Percentiles rank a stretch among this genome's conserved stretches.
These are phyloP conservation scores for Artibeus jamaicensis DNA, from an alignment of 2,797 vertebrate genomes.

Conservation along the genomic window DNA sequence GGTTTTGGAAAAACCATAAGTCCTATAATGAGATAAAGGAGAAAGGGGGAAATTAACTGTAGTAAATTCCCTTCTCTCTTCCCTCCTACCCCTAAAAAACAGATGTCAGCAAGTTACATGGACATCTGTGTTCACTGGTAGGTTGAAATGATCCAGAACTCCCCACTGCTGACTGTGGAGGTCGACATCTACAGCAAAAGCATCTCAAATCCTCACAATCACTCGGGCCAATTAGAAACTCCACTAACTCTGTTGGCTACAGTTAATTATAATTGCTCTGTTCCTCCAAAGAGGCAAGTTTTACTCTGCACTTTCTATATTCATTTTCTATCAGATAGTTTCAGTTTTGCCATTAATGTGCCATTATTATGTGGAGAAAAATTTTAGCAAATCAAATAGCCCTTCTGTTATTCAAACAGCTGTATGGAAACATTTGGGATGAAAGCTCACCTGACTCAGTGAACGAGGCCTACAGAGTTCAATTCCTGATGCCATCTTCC, in stretches of 20 bases:
- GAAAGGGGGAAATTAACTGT: conserved; percentile 61
- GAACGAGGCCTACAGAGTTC: neutral
- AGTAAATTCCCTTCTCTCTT: neutral
- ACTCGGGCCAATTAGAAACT: neutral
- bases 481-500: neutral
- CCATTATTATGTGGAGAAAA: neutral
- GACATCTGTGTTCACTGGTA: neutral
- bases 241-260: neutral
- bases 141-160: conserved; percentile 22
- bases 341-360: neutral
- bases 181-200: conserved; percentile 33
- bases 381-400: neutral
- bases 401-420: conserved; percentile 21
- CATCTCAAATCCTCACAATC: conserved; percentile 47
- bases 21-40: conserved; percentile 82
- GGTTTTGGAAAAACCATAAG: conserved; percentile 91
- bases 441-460: neutral
- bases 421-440: neutral
- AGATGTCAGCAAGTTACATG: neutral
- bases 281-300: conserved; percentile 43
- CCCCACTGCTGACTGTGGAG: neutral
- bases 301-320: conserved; percentile 39
- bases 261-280: conserved; percentile 34
- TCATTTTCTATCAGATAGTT: conserved; percentile 29
- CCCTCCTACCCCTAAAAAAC: conserved; percentile 6